Percentiles rank a stretch among this genome's conserved stretches.
phyloP scores from a whole-genome alignment of 2,888 invertebrate genomes.

The Acleris emargana region DNA sequence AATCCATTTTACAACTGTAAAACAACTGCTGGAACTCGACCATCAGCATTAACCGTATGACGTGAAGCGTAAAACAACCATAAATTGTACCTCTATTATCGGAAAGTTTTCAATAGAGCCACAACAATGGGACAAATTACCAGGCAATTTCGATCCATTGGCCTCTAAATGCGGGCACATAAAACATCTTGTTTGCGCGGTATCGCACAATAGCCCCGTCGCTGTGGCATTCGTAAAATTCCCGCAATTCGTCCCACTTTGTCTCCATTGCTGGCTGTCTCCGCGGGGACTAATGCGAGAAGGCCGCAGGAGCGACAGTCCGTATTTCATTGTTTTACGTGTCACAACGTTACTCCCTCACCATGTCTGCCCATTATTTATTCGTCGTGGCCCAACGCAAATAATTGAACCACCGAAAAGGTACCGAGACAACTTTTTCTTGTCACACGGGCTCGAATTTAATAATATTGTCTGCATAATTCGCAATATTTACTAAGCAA shows the following conservation, averaged over 20 bases:
- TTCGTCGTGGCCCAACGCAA: constrained; percentile 36
- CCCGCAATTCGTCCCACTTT: constrained; percentile 69
- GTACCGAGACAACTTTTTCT: constrained; percentile 1
- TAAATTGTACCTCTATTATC: constrained; percentile 37
- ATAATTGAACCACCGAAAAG: constrained; percentile 42
- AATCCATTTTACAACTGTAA: not conserved
- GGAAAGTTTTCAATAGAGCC: constrained; percentile 49
- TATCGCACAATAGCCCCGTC: constrained; percentile 66
- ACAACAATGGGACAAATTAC: constrained; percentile 64
- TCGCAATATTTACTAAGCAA: constrained; percentile 13
- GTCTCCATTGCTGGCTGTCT: constrained; percentile 68
- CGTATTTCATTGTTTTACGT: constrained; percentile 67
- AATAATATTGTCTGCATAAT: constrained; percentile 18
- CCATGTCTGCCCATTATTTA: constrained; percentile 34
- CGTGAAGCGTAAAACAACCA: constrained; percentile 9
- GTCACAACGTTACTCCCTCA: constrained; percentile 44
- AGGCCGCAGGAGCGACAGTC: constrained; percentile 58
- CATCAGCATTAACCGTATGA: no score
- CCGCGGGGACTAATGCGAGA: constrained; percentile 64
- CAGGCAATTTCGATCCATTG: constrained; percentile 70
- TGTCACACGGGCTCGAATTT: not conserved
- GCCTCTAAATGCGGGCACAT: constrained; percentile 69
- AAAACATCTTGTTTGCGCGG: constrained; percentile 76
- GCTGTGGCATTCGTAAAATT: constrained; percentile 59
- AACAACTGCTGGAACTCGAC: no score